These are phyloP conservation scores for Teleopsis dalmanni DNA, from an alignment of 1,140 invertebrate genomes.

Conservation along the genomic window DNA sequence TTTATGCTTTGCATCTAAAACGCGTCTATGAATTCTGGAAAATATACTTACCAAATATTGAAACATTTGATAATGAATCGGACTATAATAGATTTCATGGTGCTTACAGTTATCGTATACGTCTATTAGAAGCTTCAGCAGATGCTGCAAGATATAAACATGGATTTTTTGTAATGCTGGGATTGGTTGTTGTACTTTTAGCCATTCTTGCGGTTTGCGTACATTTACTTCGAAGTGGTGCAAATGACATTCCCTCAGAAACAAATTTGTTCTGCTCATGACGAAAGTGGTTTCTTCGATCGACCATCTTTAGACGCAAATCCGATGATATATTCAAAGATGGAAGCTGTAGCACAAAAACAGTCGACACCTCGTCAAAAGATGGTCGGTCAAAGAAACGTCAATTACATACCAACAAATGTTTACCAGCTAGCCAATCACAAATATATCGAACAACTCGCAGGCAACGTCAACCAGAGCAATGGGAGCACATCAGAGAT, in stretches of 20 bases:
- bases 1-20: constrained; percentile 28
- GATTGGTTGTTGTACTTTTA: constrained; percentile 30
- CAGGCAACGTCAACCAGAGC: constrained; percentile 7
- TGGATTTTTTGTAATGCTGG: constrained; percentile 39
- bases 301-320: constrained; percentile 30
- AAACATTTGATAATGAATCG: constrained; percentile 7
- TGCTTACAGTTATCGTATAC: constrained; percentile 22
- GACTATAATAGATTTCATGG: constrained; percentile 4
- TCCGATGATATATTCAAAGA: constrained; percentile 13
- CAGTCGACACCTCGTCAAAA: constrained; percentile 7
- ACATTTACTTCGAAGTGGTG: constrained; percentile 29
- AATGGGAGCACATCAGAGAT: neutral
- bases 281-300: constrained; percentile 42
- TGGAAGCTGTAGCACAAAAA: constrained; percentile 15
- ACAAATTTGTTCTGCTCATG: constrained; percentile 29
- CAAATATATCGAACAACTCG: neutral
- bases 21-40: constrained; percentile 37
- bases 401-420: neutral
- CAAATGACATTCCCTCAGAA: constrained; percentile 7
- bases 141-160: constrained; percentile 39
- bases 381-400: neutral
- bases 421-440: neutral
- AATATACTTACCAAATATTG: constrained; percentile 22
- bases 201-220: constrained; percentile 34
- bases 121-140: constrained; percentile 27